Evolutionary conservation across 2,797 vertebrate genomes (phyloP).

Genomic region (Acanthurus tractus): DNA sequence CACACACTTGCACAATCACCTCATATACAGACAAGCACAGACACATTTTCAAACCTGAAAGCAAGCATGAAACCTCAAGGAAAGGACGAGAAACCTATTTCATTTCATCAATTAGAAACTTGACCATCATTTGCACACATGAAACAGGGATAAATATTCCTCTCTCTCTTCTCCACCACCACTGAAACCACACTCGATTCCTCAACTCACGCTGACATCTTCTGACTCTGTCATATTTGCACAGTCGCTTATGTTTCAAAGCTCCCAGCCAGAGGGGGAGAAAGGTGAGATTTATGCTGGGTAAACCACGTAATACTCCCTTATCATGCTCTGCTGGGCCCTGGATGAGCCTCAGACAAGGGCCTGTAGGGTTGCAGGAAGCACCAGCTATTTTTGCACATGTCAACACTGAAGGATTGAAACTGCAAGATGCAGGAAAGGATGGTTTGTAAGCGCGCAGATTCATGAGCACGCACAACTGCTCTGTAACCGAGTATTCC

Average conservation of each 20-base stretch:
- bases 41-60: conserved; percentile 6
- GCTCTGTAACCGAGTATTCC: background rate
- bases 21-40: conserved; percentile 10
- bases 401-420: conserved; percentile 14
- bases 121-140: background rate
- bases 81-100: background rate
- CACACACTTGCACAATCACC: conserved; percentile 32
- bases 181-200: background rate
- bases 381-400: conserved; percentile 2
- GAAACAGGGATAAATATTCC: background rate
- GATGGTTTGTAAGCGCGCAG: background rate
- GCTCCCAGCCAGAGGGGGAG: conserved; percentile 7
- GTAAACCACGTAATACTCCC: conserved; percentile 33
- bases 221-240: conserved; percentile 9
- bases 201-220: background rate
- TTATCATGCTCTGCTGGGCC: conserved; percentile 28
- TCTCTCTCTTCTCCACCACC: background rate
- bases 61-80: background rate
- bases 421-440: background rate
- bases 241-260: conserved; percentile 29
- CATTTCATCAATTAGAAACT: background rate
- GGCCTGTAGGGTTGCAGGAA: conserved; percentile 5
- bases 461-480: conserved; percentile 11
- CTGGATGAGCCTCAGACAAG: background rate
- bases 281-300: conserved; percentile 21